A percentile compares a stretch with the other conserved stretches of the same genome.
phyloP scores from a whole-genome alignment of 1,140 invertebrate species.

The Penaeus indicus region DNA sequence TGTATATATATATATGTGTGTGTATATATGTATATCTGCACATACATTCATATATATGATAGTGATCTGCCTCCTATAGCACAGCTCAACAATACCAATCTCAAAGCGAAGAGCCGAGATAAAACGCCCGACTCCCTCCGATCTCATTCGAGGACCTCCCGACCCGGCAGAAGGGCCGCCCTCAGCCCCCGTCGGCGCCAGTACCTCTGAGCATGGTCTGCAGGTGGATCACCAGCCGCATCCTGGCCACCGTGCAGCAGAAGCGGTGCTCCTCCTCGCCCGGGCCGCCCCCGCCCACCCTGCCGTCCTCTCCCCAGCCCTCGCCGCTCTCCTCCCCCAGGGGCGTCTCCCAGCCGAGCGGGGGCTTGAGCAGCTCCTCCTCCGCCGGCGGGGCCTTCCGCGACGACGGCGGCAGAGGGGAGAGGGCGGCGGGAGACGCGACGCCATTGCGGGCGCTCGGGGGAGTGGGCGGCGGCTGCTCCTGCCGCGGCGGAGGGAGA shows the following conservation, averaged over 20 bases:
- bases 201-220: slow-evolving; percentile 55
- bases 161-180: too few relatives aligned
- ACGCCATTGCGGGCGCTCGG: background rate
- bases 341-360: background rate
- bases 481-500: background rate
- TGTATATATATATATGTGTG: too few relatives aligned
- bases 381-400: too few relatives aligned
- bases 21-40: too few relatives aligned
- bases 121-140: too few relatives aligned
- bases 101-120: too few relatives aligned
- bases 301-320: background rate
- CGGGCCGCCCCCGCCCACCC: background rate
- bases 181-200: background rate
- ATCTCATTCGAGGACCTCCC: too few relatives aligned
- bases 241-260: slow-evolving; percentile 56
- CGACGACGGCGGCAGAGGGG: background rate
- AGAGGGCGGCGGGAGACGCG: background rate
- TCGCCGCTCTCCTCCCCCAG: background rate
- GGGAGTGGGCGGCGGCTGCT: background rate
- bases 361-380: slow-evolving; percentile 23
- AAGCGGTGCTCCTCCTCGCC: slow-evolving; percentile 41
- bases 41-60: too few relatives aligned
- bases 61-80: too few relatives aligned
- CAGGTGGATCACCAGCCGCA: slow-evolving; percentile 60
- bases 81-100: too few relatives aligned